Evolutionary conservation across 2,888 invertebrate species (phyloP).

Genomic region (Oxycera nigricornis): DNA sequence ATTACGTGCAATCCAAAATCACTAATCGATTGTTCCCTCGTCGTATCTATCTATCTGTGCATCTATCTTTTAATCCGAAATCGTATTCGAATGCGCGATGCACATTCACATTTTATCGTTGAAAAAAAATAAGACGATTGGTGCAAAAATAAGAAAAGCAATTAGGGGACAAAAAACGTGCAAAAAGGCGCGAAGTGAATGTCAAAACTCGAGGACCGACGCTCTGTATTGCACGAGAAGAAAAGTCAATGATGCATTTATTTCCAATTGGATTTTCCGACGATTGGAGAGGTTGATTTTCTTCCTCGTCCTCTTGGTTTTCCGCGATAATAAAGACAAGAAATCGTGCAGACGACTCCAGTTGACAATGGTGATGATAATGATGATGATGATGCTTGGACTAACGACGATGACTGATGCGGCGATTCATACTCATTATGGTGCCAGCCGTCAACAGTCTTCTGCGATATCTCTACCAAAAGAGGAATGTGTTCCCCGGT

Average conservation of each 20-base stretch:
- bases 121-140: not conserved
- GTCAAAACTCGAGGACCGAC: slow-evolving; percentile 26
- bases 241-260: slow-evolving; percentile 11
- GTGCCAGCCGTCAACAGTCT: not conserved
- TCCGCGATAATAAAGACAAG: not conserved
- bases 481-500: not conserved
- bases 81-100: not conserved
- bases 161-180: not conserved
- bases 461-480: not conserved
- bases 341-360: not conserved
- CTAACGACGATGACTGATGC: slow-evolving; percentile 1
- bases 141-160: not conserved
- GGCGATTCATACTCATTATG: not conserved
- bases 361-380: not conserved
- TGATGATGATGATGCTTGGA: not conserved
- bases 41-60: too few relatives aligned
- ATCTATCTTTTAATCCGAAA: slow-evolving; percentile 6
- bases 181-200: slow-evolving; percentile 41
- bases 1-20: not conserved
- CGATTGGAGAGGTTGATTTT: not conserved
- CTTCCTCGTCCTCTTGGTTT: not conserved
- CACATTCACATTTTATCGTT: not conserved
- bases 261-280: slow-evolving; percentile 33
- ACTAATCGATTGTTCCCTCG: slow-evolving; percentile 35
- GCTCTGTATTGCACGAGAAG: slow-evolving; percentile 39